Evolutionary conservation across 2,113 vertebrate species (phyloP), one percentile per base, ranked within the genome.

Genomic region (Microtus ochrogaster): DNA sequence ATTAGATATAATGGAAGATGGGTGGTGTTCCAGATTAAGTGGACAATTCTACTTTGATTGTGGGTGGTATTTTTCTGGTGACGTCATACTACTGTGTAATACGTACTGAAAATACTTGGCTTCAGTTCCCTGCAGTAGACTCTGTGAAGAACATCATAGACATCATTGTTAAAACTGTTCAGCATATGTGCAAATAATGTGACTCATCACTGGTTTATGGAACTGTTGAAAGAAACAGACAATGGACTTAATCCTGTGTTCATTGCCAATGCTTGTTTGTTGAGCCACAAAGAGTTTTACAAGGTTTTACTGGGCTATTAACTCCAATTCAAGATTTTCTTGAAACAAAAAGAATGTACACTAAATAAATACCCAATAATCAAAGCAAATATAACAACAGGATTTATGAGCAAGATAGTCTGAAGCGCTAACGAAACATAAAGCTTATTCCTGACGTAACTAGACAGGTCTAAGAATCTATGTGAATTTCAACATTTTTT

Each of bases 191-290:
- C 58, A 84, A 76, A 90, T 84, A 73, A 47, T 81, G 2, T 97
- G 95, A 97, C n/a, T 96, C 94, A 91, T 83, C 36, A 88, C 11
- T 65, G 89, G 49, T 94, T 95, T 85, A 78, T 66, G 65, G 91
- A 90, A 85, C 49, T 17, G 24, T 24, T 61, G 41, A 92, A 94
- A 93, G 96, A 73, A 95, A 65, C 19, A 91, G 61, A 87, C 41
- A 61, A 70, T 89, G 72, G 88, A 93, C 84, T 84, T 96, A 94
- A 94, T 87, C 76, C 72, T 89, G 41, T 93, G 49, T 93, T 95
- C 68, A 41, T 93, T 96, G 74, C 88, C 79, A 94, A 9, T 49
- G 44, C 66, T 91, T 24, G 2, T 84, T 96, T 78, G 76, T 88
- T 90, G 73, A 90, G 65, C 65, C 66, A 70, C 88, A 93, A 92